Evolutionary conservation across 2,113 vertebrate genomes (phyloP), one percentile per base, ranked within the genome.

Genomic region (Pycnonotus jocosus): DNA sequence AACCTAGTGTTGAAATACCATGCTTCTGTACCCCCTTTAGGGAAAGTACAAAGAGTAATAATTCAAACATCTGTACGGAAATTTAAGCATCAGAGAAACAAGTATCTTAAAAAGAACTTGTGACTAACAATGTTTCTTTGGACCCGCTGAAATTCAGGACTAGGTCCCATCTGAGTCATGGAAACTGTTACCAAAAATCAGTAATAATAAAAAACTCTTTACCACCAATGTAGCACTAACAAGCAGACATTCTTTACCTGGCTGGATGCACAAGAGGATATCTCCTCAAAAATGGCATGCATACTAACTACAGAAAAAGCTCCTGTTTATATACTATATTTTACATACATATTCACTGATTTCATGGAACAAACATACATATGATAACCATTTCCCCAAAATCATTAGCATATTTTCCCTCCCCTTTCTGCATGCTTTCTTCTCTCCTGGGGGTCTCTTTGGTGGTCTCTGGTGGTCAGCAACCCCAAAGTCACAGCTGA

Each of bases 181-280:
- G 22, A 44, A 31, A 58, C 14, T 22, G 31, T 11, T 58, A 86
- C 17, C 44, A 77, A 77, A 76, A 60, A 60, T 35, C 1, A 0
- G 35, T 35, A 35, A 58, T 31, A 68, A 31, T 11, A 51, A 58
- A 35, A 35, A 44, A 33, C 5, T 68, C 62, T 18, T 58, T 18
- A 77, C 9, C 37, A 51, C 27, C 27, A 60, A 37, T 11, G 37
- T 2, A 7, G 27, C 33, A 44, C 18, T 58, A 77, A 66, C 31
- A 68, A 44, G 33, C 11, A 51, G 17, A 7, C 53, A 37, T 68
- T 76, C 33, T 37, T 77, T 37, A 44, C 51, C n/a, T 3, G 13
- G 14, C 14, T 15, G 11, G 15, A 44, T 44, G 18, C 37, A 60
- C 0, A 0, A 15, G 33, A 37, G 27, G 45, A 0, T 18, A 51